A percentile compares a stretch with the other conserved stretches of the same genome.
Evolutionary conservation across 1,140 invertebrate species (phyloP).

Genomic region (Sitobion miscanthi): DNA sequence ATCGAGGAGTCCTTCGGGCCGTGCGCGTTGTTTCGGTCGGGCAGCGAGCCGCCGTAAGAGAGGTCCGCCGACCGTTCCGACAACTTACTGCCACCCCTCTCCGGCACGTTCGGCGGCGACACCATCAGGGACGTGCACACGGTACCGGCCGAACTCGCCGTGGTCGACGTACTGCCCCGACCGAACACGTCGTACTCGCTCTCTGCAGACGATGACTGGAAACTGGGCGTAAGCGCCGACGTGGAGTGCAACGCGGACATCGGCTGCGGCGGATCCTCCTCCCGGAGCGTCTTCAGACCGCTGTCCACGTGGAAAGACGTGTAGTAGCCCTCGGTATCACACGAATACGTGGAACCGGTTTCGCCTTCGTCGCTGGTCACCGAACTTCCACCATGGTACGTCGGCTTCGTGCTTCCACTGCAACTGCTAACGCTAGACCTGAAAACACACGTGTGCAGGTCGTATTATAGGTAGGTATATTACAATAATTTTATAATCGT

Average conservation of each 20-base stretch:
- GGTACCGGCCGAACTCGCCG: slow-evolving; percentile 86
- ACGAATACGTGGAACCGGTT: slow-evolving; percentile 91
- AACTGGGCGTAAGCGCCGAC: slow-evolving; percentile 66
- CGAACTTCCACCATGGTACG: slow-evolving; percentile 72
- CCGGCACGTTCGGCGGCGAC: slow-evolving; percentile 69
- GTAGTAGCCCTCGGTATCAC: slow-evolving; percentile 96
- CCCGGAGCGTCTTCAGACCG: slow-evolving; percentile 83
- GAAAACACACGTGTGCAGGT: slow-evolving; percentile 29
- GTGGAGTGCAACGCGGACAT: slow-evolving; percentile 71
- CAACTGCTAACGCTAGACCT: slow-evolving; percentile 74
- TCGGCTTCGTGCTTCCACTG: slow-evolving; percentile 61
- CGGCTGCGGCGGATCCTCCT: slow-evolving; percentile 75
- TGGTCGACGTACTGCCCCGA: slow-evolving; percentile 82
- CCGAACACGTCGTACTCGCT: slow-evolving; percentile 90
- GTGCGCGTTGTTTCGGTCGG: slow-evolving; percentile 44
- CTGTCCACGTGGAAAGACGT: slow-evolving; percentile 97
- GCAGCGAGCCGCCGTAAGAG: slow-evolving; percentile 36
- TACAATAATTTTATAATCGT: background rate
- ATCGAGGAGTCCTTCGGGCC: slow-evolving; percentile 57
- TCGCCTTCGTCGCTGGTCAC: slow-evolving; percentile 88
- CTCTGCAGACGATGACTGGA: slow-evolving; percentile 69
- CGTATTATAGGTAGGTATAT: background rate
- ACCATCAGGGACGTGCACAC: slow-evolving; percentile 79
- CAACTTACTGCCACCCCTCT: slow-evolving; percentile 70
- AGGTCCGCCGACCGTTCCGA: background rate